phyloP scores from a whole-genome alignment of 2,113 vertebrate genomes.

The Pachypanchax playfairii region DNA sequence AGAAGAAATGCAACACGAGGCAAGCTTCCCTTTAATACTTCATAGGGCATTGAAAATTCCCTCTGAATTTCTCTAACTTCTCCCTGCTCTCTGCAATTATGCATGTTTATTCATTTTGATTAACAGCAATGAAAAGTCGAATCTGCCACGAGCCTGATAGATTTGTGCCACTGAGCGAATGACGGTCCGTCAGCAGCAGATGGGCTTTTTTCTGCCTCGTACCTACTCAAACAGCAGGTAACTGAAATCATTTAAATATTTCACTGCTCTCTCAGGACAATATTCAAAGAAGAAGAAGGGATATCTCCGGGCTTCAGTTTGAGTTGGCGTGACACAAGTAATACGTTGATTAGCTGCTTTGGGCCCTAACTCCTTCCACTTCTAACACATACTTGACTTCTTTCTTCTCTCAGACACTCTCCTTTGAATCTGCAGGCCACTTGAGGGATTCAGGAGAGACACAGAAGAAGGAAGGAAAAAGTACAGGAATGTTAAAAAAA shows the following conservation, averaged over 20 bases:
- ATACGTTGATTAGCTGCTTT: slow-evolving; percentile 76
- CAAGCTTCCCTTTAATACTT: slow-evolving; percentile 73
- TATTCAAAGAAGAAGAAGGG: slow-evolving; percentile 66
- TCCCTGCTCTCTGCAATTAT: slow-evolving; percentile 74
- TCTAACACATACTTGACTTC: slow-evolving; percentile 55
- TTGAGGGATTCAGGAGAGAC: slow-evolving; percentile 66
- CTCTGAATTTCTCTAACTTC: slow-evolving; percentile 73
- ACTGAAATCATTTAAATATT: slow-evolving; percentile 67
- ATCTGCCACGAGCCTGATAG: slow-evolving; percentile 26
- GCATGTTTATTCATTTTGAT: slow-evolving; percentile 80
- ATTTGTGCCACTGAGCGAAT: slow-evolving; percentile 53
- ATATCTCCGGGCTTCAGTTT: slow-evolving; percentile 53
- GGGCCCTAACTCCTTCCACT: slow-evolving; percentile 62
- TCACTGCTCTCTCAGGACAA: slow-evolving; percentile 62
- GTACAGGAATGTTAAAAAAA: slow-evolving; percentile 15
- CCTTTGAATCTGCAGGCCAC: slow-evolving; percentile 65
- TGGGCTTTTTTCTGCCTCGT: slow-evolving; percentile 31
- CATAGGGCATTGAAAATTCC: slow-evolving; percentile 77
- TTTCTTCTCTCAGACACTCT: slow-evolving; percentile 57
- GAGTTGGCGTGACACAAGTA: slow-evolving; percentile 76
- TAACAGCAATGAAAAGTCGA: slow-evolving; percentile 66
- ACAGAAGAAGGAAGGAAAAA: not conserved
- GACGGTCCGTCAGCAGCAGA: slow-evolving; percentile 61
- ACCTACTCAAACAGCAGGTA: slow-evolving; percentile 75
- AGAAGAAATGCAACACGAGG: slow-evolving; percentile 53